Evolutionary conservation across 2,113 vertebrate species (phyloP).

Genomic region (Taurulus bubalis): DNA sequence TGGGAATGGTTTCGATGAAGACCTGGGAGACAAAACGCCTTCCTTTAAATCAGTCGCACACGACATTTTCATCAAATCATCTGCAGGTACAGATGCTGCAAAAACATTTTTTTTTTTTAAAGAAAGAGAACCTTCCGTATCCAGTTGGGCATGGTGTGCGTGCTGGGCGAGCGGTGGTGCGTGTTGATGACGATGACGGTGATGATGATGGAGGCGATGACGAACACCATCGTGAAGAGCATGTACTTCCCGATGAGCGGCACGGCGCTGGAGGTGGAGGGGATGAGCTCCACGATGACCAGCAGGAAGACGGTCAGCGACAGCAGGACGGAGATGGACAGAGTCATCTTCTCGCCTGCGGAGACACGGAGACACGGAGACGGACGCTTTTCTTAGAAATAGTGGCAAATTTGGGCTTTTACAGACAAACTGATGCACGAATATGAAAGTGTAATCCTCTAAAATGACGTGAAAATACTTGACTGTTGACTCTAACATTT

Average conservation of each 20-base stretch:
- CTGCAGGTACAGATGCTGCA: too few species aligned
- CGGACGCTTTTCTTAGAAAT: too few species aligned
- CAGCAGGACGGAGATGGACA: slow-evolving; percentile 96
- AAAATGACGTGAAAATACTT: too few species aligned
- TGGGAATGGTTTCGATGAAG: slow-evolving; percentile 98
- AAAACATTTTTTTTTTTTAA: too few species aligned
- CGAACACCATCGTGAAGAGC: slow-evolving; percentile 99
- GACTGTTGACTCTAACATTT: too few species aligned
- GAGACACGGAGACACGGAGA: background rate
- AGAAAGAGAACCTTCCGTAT: slow-evolving; percentile 89
- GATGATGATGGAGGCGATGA: slow-evolving; percentile 97
- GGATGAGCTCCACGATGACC: slow-evolving; percentile 98
- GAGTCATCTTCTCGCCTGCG: slow-evolving; percentile 97
- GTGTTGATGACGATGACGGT: slow-evolving; percentile 98
- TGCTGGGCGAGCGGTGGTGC: slow-evolving; percentile 97
- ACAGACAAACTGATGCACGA: background rate
- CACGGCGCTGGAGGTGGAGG: slow-evolving; percentile 96
- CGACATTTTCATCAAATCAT: slow-evolving; percentile 32
- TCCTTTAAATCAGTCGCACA: background rate
- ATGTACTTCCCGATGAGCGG: slow-evolving; percentile 99
- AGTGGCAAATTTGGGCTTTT: background rate
- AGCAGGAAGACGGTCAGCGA: slow-evolving; percentile 97
- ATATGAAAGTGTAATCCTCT: too few species aligned
- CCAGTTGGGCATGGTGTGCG: slow-evolving; percentile 95
- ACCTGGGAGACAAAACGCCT: slow-evolving; percentile 79